These are phyloP conservation scores for Neotoma lepida DNA, from an alignment of 2,113 vertebrate species.

Conservation along the genomic window DNA sequence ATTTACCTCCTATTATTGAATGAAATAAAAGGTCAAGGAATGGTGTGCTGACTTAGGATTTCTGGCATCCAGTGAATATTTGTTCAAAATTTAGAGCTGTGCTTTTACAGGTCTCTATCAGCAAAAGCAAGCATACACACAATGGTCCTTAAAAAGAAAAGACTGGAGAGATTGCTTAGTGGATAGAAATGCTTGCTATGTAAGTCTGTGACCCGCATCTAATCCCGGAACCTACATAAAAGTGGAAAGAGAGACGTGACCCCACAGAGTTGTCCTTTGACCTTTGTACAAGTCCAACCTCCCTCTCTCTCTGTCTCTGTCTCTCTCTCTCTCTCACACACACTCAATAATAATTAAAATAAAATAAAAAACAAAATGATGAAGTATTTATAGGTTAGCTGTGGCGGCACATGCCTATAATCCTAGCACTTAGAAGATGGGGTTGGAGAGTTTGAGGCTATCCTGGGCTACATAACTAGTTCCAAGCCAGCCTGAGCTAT, in stretches of 20 bases:
- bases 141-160: neutral
- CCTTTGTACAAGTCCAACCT: neutral
- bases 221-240: neutral
- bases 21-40: neutral
- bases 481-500: neutral
- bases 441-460: neutral
- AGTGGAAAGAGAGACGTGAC: neutral
- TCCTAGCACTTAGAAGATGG: neutral
- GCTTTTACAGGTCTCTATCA: neutral
- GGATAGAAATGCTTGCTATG: neutral
- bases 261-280: neutral
- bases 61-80: constrained; percentile 12
- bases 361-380: neutral
- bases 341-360: neutral
- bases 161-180: neutral
- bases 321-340: neutral
- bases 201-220: neutral
- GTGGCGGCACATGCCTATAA: too few relatives aligned
- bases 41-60: neutral
- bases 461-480: neutral
- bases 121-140: neutral
- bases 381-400: neutral
- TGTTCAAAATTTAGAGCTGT: neutral
- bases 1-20: neutral
- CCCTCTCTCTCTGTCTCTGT: neutral